Evolutionary conservation across 2,797 vertebrate species (phyloP).

Genomic region (Pantherophis vulpinus): DNA sequence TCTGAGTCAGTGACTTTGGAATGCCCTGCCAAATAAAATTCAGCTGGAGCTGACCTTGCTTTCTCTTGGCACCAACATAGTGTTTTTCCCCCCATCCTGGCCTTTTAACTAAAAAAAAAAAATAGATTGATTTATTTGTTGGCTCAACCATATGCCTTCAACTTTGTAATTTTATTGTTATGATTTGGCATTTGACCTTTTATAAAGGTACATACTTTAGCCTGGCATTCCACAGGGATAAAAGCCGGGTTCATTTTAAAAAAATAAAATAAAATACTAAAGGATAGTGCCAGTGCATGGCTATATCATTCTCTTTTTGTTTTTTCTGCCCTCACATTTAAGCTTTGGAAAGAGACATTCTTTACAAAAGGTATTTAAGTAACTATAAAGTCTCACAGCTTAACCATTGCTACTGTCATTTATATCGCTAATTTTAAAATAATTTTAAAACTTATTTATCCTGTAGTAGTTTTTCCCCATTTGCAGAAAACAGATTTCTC

Average conservation of each 20-base stretch:
- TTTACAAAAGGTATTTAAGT: neutral
- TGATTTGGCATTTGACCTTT: neutral
- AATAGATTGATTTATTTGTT: neutral
- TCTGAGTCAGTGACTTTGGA: neutral
- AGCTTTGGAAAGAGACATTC: neutral
- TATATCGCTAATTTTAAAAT: constrained; percentile 42
- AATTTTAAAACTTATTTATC: constrained; percentile 35
- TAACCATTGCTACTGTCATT: constrained; percentile 12
- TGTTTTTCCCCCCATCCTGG: neutral
- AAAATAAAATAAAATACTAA: neutral
- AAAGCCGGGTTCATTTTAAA: neutral
- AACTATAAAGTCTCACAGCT: neutral
- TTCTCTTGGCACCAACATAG: neutral
- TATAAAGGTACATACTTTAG: neutral
- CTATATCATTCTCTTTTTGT: accelerated
- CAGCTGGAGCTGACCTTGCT: neutral
- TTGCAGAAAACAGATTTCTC: constrained; percentile 21
- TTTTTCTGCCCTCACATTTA: accelerated
- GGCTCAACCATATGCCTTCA: neutral
- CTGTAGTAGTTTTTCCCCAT: constrained; percentile 6
- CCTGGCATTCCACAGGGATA: neutral
- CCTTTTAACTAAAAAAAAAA: neutral
- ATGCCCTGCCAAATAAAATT: neutral
- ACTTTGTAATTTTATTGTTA: neutral
- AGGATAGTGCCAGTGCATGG: neutral